Evolutionary conservation across 2,797 vertebrate species (phyloP), one percentile per base, ranked within the genome.

Genomic region (Delichon dasypus): DNA sequence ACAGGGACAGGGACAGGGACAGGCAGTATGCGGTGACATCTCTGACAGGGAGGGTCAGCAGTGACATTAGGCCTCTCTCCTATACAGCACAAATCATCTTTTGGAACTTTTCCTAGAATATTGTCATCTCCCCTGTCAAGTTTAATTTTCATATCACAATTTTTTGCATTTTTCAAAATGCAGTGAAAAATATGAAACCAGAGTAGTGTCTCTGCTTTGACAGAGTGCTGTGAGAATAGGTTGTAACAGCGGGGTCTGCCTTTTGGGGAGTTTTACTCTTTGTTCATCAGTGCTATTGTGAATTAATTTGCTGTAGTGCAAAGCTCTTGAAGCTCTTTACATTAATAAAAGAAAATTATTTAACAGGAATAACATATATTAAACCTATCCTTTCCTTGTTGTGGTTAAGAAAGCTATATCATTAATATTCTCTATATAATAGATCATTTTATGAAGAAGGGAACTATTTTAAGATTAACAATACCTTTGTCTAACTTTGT

Each of bases 401-500:
- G 22, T 4, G 3, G 22, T 73, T 86, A 74, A 76, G 40, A 79
- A 84, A 58, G 20, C 19, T 60, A 20, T 42, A 44, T 65, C 71
- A 44, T 81, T 64, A 64, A 72, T 86, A 61, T 78, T 90, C 34
- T 76, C 9, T 67, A 2, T 51, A 15, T 47, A 64, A 29, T 53
- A 78, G 50, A 50, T 89, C 78, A 32, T 54, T 87, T 94, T 85
- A 89, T 77, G 48, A 88, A 50, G 34, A 93, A 76, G 32, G 16
- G 50, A 79, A 16, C 26, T 81, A 38, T 77, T 94, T 29, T 79
- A 90, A 42, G 16, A 60, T 79, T 90, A 90, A 81, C 83, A 86
- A 83, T 86, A 84, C 30, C 57, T 92, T 89, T 81, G 47, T 76
- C 54, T 90, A 68, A 71, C 66, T 94, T 93, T 66, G 47, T 80